A percentile compares a stretch with the other conserved stretches of the same genome.
Conservation (phyloP, 2,113 vertebrate species). For the Gnathonemus longibarbis region DNA sequence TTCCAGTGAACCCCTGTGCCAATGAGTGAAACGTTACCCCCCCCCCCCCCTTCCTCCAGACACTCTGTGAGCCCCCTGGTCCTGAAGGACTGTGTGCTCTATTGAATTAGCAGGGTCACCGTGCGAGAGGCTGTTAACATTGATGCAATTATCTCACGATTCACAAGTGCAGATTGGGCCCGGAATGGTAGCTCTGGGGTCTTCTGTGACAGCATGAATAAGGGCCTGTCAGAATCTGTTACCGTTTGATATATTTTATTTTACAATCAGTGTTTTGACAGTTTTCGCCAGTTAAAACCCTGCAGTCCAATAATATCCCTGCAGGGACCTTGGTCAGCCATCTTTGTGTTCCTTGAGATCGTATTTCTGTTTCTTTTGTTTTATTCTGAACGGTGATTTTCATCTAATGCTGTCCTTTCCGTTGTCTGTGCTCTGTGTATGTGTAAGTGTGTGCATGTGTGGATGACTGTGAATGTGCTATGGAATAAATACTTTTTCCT, state of each 20-base stretch:
- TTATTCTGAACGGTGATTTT: background rate
- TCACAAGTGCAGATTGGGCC: background rate
- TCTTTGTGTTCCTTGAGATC: background rate
- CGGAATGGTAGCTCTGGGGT: slow-evolving; percentile 34
- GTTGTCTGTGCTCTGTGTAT: background rate
- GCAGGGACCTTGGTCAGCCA: background rate
- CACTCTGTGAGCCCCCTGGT: slow-evolving; percentile 31
- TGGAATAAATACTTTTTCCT: background rate
- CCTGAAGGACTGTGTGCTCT: slow-evolving; percentile 31
- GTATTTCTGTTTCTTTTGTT: background rate
- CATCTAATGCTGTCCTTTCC: background rate
- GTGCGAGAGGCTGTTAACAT: slow-evolving; percentile 13
- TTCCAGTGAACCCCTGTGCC: background rate
- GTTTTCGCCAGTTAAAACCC: slow-evolving; percentile 21
- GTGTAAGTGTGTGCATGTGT: background rate
- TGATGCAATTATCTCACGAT: slow-evolving; percentile 30
- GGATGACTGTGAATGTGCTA: background rate
- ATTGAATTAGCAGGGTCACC: slow-evolving; percentile 42
- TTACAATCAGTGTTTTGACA: slow-evolving; percentile 39
- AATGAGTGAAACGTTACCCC: slow-evolving; percentile 41
- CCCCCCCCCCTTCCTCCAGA: slow-evolving; percentile 31
- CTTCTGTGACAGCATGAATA: slow-evolving; percentile 32
- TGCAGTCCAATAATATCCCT: background rate
- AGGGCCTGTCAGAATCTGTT: slow-evolving; percentile 58
- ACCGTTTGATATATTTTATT: slow-evolving; percentile 48